Conservation (phyloP, 2,888 invertebrate genomes). For the Chromoteleia sp. region DNA sequence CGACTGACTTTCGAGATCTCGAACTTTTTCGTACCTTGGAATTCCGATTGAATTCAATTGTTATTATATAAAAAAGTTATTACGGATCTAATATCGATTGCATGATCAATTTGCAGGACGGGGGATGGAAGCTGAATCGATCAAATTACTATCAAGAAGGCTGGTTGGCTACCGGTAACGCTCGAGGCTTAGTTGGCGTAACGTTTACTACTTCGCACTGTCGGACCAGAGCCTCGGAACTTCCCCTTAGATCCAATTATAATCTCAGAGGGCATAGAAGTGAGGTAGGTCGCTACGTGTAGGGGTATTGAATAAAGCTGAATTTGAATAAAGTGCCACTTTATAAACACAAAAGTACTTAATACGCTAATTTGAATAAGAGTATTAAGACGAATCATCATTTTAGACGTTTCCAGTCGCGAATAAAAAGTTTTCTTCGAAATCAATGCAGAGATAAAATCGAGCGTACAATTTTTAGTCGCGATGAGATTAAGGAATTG, state of each 20-base stretch:
- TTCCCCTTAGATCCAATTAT: slow-evolving; percentile 97
- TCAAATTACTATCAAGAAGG: slow-evolving; percentile 99
- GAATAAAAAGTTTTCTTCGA: no score
- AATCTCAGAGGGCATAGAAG: slow-evolving; percentile 98
- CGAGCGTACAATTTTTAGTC: no score
- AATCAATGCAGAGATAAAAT: no score
- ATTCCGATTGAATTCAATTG: slow-evolving; percentile 21
- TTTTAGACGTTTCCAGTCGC: no score
- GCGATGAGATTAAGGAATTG: no score
- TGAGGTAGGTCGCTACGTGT: slow-evolving; percentile 87
- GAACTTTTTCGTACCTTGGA: neutral
- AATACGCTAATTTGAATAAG: slow-evolving; percentile 45
- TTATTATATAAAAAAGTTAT: slow-evolving; percentile 28
- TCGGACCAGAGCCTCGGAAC: slow-evolving; percentile 91
- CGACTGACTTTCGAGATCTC: slow-evolving; percentile 3
- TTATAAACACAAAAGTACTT: slow-evolving; percentile 46
- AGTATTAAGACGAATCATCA: neutral
- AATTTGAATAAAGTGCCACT: slow-evolving; percentile 47
- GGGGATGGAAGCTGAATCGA: slow-evolving; percentile 97
- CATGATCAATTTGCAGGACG: slow-evolving; percentile 88
- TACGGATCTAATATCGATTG: slow-evolving; percentile 36
- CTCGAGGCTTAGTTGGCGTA: slow-evolving; percentile 96
- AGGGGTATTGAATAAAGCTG: slow-evolving; percentile 43
- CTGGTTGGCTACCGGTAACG: slow-evolving; percentile 98
- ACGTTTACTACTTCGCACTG: slow-evolving; percentile 98